A percentile compares a stretch with the other conserved stretches of the same genome.
phyloP scores from a whole-genome alignment of 2,113 vertebrate species.

The Circaetus gallicus region DNA sequence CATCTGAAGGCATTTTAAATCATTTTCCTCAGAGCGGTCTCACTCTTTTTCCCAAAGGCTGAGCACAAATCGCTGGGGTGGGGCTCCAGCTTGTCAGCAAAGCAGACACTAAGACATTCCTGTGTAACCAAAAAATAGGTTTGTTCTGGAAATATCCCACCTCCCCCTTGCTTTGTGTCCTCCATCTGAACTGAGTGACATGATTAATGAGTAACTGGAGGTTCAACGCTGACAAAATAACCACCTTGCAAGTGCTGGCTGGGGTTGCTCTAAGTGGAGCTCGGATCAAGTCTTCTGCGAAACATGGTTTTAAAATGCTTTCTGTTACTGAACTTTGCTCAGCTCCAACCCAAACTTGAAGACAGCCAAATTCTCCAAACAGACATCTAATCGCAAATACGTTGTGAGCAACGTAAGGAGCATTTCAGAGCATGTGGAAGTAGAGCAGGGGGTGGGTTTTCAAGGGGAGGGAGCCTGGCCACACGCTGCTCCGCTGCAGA shows the following conservation, averaged over 20 bases:
- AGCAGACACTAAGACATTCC: accelerated
- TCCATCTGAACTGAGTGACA: accelerated
- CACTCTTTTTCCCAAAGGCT: not conserved
- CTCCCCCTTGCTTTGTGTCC: not conserved
- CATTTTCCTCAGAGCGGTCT: constrained; percentile 41
- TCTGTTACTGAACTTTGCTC: not conserved
- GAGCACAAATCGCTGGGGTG: not conserved
- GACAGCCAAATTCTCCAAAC: accelerated
- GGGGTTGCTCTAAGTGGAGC: not conserved
- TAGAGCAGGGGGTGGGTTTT: not conserved
- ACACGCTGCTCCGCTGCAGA: not conserved
- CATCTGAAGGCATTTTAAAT: constrained; percentile 62
- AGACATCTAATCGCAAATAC: accelerated
- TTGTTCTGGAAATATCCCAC: not conserved
- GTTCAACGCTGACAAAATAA: not conserved
- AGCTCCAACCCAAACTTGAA: not conserved
- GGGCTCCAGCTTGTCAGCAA: not conserved
- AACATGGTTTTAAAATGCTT: accelerated
- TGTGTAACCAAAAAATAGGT: not conserved
- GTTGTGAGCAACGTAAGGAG: accelerated
- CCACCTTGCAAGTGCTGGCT: not conserved
- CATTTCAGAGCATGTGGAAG: accelerated
- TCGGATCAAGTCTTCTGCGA: not conserved
- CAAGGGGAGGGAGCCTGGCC: not conserved
- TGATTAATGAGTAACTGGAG: not conserved